Evolutionary conservation across 2,888 invertebrate species (phyloP).

Genomic region (Dermolepida albohirtum): DNA sequence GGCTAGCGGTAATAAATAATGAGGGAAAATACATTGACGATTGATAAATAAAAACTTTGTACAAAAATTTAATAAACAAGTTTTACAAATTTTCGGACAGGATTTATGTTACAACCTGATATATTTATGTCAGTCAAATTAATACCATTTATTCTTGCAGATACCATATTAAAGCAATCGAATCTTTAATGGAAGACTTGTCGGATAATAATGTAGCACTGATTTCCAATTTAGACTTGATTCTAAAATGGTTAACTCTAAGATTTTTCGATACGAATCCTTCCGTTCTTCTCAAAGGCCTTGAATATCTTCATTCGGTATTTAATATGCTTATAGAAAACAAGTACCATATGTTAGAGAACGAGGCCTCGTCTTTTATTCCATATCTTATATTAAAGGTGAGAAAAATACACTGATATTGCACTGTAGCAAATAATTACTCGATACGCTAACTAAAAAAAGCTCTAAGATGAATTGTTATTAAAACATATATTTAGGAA

Average conservation of each 20-base stretch:
- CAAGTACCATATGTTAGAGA: constrained; percentile 88
- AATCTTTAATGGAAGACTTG: constrained; percentile 86
- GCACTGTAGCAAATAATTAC: background rate
- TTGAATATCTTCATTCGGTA: constrained; percentile 89
- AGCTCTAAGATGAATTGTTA: no score
- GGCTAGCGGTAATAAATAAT: no score
- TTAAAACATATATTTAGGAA: no score
- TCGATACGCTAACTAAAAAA: no score
- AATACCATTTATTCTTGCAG: constrained; percentile 66
- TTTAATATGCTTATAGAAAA: constrained; percentile 84
- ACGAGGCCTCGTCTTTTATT: constrained; percentile 92
- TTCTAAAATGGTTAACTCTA: constrained; percentile 96
- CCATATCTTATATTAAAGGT: constrained; percentile 96
- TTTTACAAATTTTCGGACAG: no score
- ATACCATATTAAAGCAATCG: constrained; percentile 95
- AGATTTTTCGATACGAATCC: constrained; percentile 99
- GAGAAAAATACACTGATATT: constrained; percentile 47
- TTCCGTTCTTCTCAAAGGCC: constrained; percentile 93
- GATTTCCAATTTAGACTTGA: constrained; percentile 91
- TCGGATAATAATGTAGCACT: constrained; percentile 82
- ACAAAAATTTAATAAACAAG: no score
- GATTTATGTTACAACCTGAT: no score
- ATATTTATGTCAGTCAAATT: background rate
- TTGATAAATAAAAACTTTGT: no score
- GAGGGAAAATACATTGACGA: no score